Evolutionary conservation across 2,888 invertebrate genomes (phyloP).

Genomic region (Nephrocerus scutellatus): DNA sequence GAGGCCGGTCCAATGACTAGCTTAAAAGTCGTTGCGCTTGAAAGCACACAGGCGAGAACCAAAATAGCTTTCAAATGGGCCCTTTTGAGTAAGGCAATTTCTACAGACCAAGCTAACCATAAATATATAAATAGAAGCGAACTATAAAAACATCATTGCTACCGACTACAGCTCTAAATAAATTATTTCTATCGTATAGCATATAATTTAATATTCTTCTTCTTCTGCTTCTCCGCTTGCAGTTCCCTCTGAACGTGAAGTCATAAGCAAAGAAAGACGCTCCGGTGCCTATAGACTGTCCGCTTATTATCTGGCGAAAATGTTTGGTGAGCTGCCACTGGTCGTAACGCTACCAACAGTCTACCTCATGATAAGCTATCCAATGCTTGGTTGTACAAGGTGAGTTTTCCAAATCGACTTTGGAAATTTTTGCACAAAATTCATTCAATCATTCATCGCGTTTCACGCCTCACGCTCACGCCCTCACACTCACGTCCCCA

Average conservation of each 20-base stretch:
- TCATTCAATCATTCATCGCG: conserved; percentile 17
- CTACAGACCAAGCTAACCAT: too few species aligned
- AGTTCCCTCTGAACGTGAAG: conserved; percentile 74
- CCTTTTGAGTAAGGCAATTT: too few species aligned
- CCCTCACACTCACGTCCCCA: background rate
- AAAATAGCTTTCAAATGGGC: too few species aligned
- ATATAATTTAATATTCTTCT: background rate
- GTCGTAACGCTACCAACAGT: conserved; percentile 67
- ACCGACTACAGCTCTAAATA: too few species aligned
- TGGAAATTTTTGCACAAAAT: background rate
- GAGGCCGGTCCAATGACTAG: too few species aligned
- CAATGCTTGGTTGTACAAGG: conserved; percentile 58
- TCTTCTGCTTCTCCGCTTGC: conserved; percentile 26
- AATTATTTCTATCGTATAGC: too few species aligned
- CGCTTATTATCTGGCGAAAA: conserved; percentile 74
- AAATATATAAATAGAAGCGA: too few species aligned
- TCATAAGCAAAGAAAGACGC: conserved; percentile 70
- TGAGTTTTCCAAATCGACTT: conserved; percentile 17
- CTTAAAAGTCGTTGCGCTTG: too few species aligned
- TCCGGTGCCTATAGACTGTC: conserved; percentile 72
- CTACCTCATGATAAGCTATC: conserved; percentile 70
- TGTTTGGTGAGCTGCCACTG: conserved; percentile 71
- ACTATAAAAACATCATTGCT: too few species aligned
- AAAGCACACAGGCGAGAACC: too few species aligned
- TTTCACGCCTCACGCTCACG: conserved; percentile 48